Base-by-base conservation (phyloP, 2,113 vertebrate species). In the Neomonachus schauinslandi region DNA sequence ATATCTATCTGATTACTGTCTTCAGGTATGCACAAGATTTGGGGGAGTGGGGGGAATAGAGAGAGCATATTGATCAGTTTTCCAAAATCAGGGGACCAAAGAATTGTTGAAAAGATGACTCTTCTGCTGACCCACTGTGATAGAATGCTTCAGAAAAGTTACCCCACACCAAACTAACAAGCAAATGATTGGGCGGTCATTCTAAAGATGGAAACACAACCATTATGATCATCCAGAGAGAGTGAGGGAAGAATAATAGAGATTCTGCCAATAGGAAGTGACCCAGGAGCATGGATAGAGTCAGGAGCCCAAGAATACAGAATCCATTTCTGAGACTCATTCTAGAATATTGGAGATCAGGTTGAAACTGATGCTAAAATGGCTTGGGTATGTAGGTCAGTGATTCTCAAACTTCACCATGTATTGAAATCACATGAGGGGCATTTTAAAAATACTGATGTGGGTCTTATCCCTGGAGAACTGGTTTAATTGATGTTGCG, bases 141-240 rank as follows among this genome's bases (percentile, higher is more conserved):
- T 46, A 57, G 49, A 91, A 80, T 26, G 28, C n/a, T 80, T 87
- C 84, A 46, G 19, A 97, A 94, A 85, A 89, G 39, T 94, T 94
- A 63, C 61, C 16, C 51, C 18, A 74, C 88, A 71, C 57, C 61
- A 96, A 55, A 81, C 24, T 39, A 84, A 71, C n/a, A 85, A 69
- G 49, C 55, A 92, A 21, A 79, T 28, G 39, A 72, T 42, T 33
- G 19, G n/a, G 22, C 24, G 10, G 11, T 33, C 51, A 46, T 81
- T 39, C n/a, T 83, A n/a, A 46, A n/a, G 72, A 49, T 83, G 9
- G 61, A 94, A 94, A 65, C 12, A 74, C 4, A 84, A 15, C 28
- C 11, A 18, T 92, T 82, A 19, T 46, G 80, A 46, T 81, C 46
- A 51, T 77, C 33, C 42, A 51, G 69, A 87, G 31, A 95, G 18